Conservation (phyloP, 2,113 vertebrate species). For the Hippotragus niger region DNA sequence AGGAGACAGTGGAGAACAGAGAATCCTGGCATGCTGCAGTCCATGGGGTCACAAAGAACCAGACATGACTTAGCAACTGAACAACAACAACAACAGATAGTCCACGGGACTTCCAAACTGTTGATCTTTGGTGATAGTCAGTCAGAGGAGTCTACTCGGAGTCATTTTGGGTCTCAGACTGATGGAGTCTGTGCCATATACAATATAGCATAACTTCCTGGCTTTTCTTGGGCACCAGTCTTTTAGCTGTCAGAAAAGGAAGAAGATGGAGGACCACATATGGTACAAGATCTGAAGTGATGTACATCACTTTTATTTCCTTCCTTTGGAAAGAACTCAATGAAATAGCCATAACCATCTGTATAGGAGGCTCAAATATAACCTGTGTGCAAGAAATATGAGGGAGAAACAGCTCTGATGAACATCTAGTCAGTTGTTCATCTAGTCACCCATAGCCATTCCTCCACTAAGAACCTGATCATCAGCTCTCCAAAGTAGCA, state of each 20-base stretch:
- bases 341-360: not conserved
- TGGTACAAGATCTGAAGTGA: not conserved
- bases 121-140: not conserved
- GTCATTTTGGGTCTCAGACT: not conserved
- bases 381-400: not conserved
- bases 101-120: not conserved
- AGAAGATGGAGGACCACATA: not conserved
- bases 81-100: not conserved
- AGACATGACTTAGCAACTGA: not conserved
- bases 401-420: not conserved
- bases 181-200: not conserved
- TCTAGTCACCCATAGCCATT: not conserved
- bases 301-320: rapidly evolving
- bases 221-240: not conserved
- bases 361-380: not conserved
- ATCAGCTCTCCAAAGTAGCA: not conserved
- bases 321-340: not conserved
- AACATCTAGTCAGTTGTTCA: not conserved
- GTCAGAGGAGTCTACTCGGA: not conserved
- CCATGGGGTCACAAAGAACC: not conserved
- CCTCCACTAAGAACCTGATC: not conserved
- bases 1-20: not conserved
- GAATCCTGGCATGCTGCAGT: not conserved
- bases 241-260: not conserved
- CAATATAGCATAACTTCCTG: not conserved